phyloP scores from a whole-genome alignment of 2,888 invertebrate species.

The Lasioglossum leucozonium region DNA sequence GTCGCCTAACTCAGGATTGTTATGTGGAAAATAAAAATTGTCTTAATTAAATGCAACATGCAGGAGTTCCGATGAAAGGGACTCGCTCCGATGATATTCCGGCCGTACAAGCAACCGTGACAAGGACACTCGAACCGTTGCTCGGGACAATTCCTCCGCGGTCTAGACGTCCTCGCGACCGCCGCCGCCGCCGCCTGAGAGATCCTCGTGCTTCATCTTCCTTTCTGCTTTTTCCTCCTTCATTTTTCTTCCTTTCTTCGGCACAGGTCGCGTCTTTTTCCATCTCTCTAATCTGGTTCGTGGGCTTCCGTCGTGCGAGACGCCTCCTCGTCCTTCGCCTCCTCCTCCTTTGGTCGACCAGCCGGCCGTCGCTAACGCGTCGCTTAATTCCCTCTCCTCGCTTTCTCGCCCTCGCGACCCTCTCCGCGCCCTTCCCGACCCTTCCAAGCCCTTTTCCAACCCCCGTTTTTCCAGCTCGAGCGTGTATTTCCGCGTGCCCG shows the following conservation, averaged over 20 bases:
- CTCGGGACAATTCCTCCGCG: not conserved
- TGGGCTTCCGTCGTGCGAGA: not conserved
- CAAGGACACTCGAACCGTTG: too few species aligned
- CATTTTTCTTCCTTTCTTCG: not conserved
- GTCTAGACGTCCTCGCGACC: not conserved
- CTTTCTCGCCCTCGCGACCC: not conserved
- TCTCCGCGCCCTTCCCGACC: not conserved
- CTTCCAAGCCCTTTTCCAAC: not conserved
- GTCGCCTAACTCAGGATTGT: too few species aligned
- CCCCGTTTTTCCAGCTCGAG: slow-evolving; percentile 18
- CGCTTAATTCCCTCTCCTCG: slow-evolving; percentile 38
- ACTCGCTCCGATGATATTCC: too few species aligned
- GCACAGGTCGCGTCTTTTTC: slow-evolving; percentile 17
- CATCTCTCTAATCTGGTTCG: slow-evolving; percentile 30
- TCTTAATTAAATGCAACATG: too few species aligned
- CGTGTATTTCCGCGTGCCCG: slow-evolving; percentile 31
- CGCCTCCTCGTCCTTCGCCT: not conserved
- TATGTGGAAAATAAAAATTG: too few species aligned
- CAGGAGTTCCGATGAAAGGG: too few species aligned
- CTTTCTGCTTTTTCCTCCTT: not conserved
- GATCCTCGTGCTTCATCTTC: not conserved
- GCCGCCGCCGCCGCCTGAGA: not conserved
- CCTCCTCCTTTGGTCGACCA: slow-evolving; percentile 12
- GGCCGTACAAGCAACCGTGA: too few species aligned
- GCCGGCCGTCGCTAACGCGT: slow-evolving; percentile 32